phyloP scores from a whole-genome alignment of 2,888 invertebrate genomes.

The Papilio elwesi region DNA sequence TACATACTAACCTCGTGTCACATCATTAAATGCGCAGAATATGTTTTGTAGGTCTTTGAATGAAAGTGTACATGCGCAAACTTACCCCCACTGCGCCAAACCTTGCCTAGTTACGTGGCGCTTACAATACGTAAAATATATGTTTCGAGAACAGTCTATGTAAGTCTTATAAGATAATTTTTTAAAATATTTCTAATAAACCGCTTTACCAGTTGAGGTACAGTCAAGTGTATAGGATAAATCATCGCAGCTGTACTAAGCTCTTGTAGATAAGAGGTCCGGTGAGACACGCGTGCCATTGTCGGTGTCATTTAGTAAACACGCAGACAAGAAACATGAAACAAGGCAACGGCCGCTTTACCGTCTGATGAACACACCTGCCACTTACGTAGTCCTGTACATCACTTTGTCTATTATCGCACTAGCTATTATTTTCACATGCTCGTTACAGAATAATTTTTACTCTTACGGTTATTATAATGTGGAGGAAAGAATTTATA shows the following conservation, averaged over 20 bases:
- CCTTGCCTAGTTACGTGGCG: too few species aligned
- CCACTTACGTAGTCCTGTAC: constrained; percentile 56
- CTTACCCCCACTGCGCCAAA: too few species aligned
- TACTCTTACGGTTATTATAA: neutral
- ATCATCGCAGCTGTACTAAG: constrained; percentile 66
- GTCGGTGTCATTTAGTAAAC: constrained; percentile 64
- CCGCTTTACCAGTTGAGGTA: constrained; percentile 62
- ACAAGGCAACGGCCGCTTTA: constrained; percentile 56
- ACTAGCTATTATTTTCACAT: constrained; percentile 1
- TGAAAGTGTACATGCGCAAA: too few species aligned
- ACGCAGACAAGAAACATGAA: constrained; percentile 61
- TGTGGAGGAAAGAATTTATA: neutral
- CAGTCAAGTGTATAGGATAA: constrained; percentile 69
- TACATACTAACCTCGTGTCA: neutral
- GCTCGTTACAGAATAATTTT: constrained; percentile 1
- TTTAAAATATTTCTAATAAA: constrained; percentile 45
- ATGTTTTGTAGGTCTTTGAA: too few species aligned
- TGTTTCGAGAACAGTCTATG: neutral
- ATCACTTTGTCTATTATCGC: constrained; percentile 41
- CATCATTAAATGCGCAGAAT: too few species aligned
- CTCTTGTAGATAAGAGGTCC: constrained; percentile 71
- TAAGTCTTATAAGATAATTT: neutral
- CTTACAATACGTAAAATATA: neutral
- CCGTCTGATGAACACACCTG: constrained; percentile 54
- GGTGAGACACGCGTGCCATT: constrained; percentile 62